Evolutionary conservation across 2,113 vertebrate species (phyloP).

Genomic region (Tyrannus savana): DNA sequence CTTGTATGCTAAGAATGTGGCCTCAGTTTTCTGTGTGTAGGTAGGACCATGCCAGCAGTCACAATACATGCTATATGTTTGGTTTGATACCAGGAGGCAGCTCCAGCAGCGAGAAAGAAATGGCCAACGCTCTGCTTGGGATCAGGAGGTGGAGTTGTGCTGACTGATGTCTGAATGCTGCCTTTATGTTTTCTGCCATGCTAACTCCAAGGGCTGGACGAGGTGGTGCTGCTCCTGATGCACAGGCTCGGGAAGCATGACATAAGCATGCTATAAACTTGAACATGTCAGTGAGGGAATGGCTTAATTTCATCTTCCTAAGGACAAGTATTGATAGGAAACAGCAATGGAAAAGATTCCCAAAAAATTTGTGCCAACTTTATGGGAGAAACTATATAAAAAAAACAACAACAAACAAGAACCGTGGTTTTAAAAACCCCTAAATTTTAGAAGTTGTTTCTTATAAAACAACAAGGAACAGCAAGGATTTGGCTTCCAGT

Average conservation of each 20-base stretch:
- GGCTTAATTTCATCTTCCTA: neutral
- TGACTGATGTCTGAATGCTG: neutral
- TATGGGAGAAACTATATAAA: neutral
- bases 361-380: neutral
- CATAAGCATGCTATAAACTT: neutral
- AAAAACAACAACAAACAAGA: neutral
- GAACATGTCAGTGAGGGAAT: accelerated
- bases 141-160: neutral
- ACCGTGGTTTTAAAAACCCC: neutral
- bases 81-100: neutral
- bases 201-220: neutral
- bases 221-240: neutral
- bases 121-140: neutral
- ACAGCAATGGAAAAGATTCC: neutral
- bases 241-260: neutral
- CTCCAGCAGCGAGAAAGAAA: neutral
- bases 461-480: neutral
- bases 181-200: neutral
- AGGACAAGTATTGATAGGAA: neutral
- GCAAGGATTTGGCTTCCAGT: neutral
- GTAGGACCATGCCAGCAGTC: neutral
- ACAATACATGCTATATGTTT: neutral
- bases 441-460: neutral
- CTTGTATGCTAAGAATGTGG: neutral
- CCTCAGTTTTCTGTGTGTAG: neutral